Evolutionary conservation across 2,797 vertebrate species (phyloP), one percentile per base, ranked within the genome.

Genomic region (Apodemus agrarius): DNA sequence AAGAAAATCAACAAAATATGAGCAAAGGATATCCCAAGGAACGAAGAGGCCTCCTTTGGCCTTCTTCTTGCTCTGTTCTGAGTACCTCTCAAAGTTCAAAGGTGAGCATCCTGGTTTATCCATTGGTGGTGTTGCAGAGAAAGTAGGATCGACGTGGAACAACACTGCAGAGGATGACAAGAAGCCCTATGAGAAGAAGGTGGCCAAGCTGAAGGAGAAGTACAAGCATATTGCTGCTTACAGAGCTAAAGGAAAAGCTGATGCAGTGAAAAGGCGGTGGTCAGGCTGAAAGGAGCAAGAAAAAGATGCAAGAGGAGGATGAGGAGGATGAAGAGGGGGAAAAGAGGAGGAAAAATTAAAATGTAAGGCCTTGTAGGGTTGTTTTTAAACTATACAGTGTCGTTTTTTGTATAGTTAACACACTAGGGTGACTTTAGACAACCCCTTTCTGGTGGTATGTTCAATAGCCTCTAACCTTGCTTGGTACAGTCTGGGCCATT

Each of bases 381-480:
- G 99, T 99, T 99, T 99, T 99, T 99, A 99, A 99, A 99, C 98
- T 99, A 99, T 99, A 99, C 99, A 99, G 99, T 99, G 99, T 99
- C 98, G 98, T 65, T 99, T 99, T 99, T 99, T 43, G 24, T 99
- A 99, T 99, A 99, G 99, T 99, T 99, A 99, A 99, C 99, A 98
- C 98, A 99, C 99, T 99, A 99, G 99, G 99, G 98, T 99, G 99
- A 99, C 98, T 99, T 99, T 98, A 98, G 98, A 98, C 98, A 98
- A 98, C 98, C 98, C 98, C 98, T 97, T 99, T 98, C 98, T 98
- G 98, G 99, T 99, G 98, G 99, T 99, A 99, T 99, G 96, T 99
- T 99, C 98, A 98, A 98, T 98, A 99, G 98, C 99, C 99, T 99
- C 99, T 99, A 99, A 99, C 98, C 98, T 99, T 99, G 98, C 99